Conservation (phyloP, 2,113 vertebrate species). For the Grammomys dolichurus region DNA sequence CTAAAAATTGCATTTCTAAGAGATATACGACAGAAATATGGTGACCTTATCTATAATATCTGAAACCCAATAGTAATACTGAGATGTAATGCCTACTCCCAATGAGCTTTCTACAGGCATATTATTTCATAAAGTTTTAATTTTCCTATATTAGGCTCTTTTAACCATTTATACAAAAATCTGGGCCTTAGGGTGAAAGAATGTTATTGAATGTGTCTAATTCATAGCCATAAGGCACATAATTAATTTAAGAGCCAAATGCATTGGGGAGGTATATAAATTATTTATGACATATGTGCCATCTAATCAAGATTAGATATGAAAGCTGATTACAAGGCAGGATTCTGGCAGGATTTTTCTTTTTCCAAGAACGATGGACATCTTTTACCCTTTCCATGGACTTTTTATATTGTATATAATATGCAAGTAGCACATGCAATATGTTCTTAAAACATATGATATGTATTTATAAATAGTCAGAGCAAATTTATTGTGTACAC, state of each 20-base stretch:
- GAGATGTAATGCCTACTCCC: neutral
- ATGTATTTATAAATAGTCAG: neutral
- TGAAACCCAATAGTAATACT: neutral
- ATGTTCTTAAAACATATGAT: neutral
- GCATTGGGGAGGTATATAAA: conserved; percentile 49
- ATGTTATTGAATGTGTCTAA: conserved; percentile 42
- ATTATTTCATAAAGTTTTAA: conserved; percentile 39
- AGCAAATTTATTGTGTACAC: neutral
- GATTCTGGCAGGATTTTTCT: neutral
- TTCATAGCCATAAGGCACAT: conserved; percentile 41
- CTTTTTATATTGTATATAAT: neutral
- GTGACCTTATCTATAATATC: neutral
- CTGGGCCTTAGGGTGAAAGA: neutral
- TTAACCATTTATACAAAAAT: conserved; percentile 41
- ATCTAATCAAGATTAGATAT: conserved; percentile 54
- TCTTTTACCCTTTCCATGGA: neutral
- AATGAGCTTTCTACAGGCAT: conserved; percentile 26
- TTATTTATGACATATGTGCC: conserved; percentile 54
- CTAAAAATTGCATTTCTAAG: conserved; percentile 30
- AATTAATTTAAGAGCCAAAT: conserved; percentile 72
- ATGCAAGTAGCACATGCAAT: neutral
- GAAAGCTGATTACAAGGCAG: conserved; percentile 14
- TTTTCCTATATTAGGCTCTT: conserved; percentile 63
- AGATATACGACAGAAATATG: conserved; percentile 18
- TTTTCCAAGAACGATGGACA: neutral